phyloP scores from a whole-genome alignment of 2,797 vertebrate species.

The Echeneis naucrates region DNA sequence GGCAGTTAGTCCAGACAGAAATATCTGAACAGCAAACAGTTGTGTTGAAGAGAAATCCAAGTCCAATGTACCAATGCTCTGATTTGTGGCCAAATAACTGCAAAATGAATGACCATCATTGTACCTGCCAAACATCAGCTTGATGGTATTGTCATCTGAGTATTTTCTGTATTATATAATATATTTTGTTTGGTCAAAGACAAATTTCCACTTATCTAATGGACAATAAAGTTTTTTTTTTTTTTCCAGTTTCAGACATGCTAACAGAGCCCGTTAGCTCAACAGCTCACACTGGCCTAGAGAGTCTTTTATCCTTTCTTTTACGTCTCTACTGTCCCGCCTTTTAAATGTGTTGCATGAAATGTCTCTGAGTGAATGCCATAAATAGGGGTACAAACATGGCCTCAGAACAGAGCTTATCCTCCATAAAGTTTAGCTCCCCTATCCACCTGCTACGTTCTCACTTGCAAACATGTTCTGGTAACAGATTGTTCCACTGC shows the following conservation, averaged over 20 bases:
- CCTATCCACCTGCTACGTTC: slow-evolving; percentile 56
- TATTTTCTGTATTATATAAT: no score
- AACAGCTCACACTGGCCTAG: background rate
- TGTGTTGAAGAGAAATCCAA: background rate
- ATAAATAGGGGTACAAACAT: slow-evolving; percentile 14
- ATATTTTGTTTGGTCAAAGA: no score
- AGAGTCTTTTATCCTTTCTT: background rate
- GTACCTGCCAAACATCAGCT: background rate
- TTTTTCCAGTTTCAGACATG: background rate
- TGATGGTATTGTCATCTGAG: background rate
- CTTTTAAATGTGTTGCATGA: background rate
- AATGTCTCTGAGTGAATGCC: slow-evolving; percentile 14
- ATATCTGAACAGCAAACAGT: background rate
- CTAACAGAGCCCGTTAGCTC: background rate
- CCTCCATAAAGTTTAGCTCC: slow-evolving; percentile 10
- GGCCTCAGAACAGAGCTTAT: slow-evolving; percentile 22
- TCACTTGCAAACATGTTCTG: slow-evolving; percentile 54
- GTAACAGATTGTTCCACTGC: slow-evolving; percentile 69
- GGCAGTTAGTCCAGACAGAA: background rate
- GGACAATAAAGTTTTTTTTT: no score
- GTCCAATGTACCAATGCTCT: background rate
- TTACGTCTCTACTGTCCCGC: background rate
- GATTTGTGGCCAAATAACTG: background rate
- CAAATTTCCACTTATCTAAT: no score
- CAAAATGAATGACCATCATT: background rate